Percentiles rank a stretch among this genome's conserved stretches.
Conservation (phyloP, 2,113 vertebrate genomes). For the Lasiurus borealis region DNA sequence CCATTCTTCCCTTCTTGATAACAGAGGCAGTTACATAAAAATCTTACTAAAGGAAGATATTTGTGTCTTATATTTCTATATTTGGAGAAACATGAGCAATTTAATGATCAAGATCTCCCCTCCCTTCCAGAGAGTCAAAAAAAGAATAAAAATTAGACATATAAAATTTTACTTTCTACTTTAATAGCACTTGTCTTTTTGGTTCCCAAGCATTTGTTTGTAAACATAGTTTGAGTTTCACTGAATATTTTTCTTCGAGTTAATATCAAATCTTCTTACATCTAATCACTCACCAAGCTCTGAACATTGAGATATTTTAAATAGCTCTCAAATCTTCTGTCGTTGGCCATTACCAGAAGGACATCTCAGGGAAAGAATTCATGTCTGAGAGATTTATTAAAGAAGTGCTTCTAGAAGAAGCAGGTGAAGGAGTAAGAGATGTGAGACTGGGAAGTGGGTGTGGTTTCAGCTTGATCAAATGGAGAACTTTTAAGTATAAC, state of each 20-base stretch:
- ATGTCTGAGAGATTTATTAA: neutral
- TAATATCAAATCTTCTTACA: neutral
- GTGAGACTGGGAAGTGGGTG: neutral
- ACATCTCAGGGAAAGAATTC: neutral
- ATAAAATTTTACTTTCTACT: slow-evolving; percentile 11
- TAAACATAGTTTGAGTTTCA: neutral
- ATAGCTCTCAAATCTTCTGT: neutral
- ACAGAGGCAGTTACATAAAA: neutral
- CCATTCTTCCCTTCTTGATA: neutral
- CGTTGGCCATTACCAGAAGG: neutral
- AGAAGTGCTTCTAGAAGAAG: neutral
- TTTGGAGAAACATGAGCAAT: neutral
- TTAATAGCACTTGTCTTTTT: slow-evolving; percentile 1
- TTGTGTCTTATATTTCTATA: neutral
- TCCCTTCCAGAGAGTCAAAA: neutral
- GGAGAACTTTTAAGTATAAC: neutral
- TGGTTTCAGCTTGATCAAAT: neutral
- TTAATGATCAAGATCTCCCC: neutral
- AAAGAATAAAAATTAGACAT: slow-evolving; percentile 25
- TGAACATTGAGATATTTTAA: neutral
- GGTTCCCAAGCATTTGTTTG: neutral
- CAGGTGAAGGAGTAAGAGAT: neutral
- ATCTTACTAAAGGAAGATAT: neutral
- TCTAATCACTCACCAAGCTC: neutral
- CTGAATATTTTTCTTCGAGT: neutral